A percentile compares a stretch with the other conserved stretches of the same genome.
Conservation (phyloP, 2,888 invertebrate species). For the Papilio protenor region DNA sequence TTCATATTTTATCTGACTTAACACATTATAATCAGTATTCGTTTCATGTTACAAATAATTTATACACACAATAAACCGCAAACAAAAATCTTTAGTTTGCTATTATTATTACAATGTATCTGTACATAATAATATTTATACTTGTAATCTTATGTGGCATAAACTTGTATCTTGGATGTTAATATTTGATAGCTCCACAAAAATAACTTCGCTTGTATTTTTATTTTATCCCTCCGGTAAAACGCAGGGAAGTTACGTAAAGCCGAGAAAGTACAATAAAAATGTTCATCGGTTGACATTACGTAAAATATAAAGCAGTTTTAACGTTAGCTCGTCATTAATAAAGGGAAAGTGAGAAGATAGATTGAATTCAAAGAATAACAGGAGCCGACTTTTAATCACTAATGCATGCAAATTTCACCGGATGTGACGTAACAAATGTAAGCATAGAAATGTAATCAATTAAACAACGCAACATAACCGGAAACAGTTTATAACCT, state of each 20-base stretch:
- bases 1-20: too few relatives aligned
- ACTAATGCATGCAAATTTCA: conserved; percentile 48
- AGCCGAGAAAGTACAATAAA: conserved; percentile 17
- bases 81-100: neutral
- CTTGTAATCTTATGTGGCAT: neutral
- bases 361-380: conserved; percentile 39
- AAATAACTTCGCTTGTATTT: neutral
- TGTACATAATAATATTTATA: neutral
- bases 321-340: conserved; percentile 2
- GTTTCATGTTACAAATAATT: neutral
- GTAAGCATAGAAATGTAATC: conserved; percentile 47
- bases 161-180: neutral
- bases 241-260: conserved; percentile 14
- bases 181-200: neutral
- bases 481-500: conserved; percentile 5
- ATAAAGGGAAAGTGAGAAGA: conserved; percentile 38
- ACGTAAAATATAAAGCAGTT: conserved; percentile 16
- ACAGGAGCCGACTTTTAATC: conserved; percentile 44
- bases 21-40: neutral
- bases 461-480: conserved; percentile 52
- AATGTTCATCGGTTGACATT: conserved; percentile 16
- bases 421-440: conserved; percentile 52
- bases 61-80: too few relatives aligned
- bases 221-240: conserved; percentile 3
- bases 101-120: neutral